A percentile compares a stretch with the other conserved stretches of the same genome.
These are phyloP conservation scores for Amblyopsis hoosieri DNA, from an alignment of 2,797 vertebrate species.

Conservation along the genomic window DNA sequence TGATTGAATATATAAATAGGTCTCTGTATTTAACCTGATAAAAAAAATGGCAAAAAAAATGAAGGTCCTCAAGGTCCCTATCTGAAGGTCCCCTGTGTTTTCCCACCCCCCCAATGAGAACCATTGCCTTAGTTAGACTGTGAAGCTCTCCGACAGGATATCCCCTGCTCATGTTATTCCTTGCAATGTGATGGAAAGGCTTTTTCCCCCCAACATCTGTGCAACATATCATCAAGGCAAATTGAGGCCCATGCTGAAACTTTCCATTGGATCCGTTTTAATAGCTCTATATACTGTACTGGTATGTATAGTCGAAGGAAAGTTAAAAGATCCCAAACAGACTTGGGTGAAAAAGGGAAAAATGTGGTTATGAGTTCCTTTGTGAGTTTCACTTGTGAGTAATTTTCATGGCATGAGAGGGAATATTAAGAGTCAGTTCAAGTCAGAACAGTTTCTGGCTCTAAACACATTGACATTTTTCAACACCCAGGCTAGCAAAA, in stretches of 20 bases:
- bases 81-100: too few relatives aligned
- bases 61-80: too few relatives aligned
- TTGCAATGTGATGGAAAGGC: conserved; percentile 65
- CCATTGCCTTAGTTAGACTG: conserved; percentile 13
- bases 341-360: conserved; percentile 23
- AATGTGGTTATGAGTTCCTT: conserved; percentile 24
- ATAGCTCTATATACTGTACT: conserved; percentile 29
- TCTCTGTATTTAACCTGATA: too few relatives aligned
- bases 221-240: conserved; percentile 64
- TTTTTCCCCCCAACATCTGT: conserved; percentile 71
- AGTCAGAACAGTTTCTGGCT: not conserved
- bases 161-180: conserved; percentile 67
- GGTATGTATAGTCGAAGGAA: conserved; percentile 29
- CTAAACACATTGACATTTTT: not conserved
- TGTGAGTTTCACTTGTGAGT: conserved; percentile 16
- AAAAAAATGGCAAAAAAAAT: too few relatives aligned
- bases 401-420: conserved; percentile 20
- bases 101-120: too few relatives aligned
- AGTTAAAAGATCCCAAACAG: conserved; percentile 32
- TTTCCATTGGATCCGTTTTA: conserved; percentile 61
- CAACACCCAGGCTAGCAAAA: not conserved
- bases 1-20: too few relatives aligned
- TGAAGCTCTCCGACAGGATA: conserved; percentile 58
- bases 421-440: conserved; percentile 37
- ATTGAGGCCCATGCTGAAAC: conserved; percentile 33